Evolutionary conservation across 2,113 vertebrate genomes (phyloP), one percentile per base, ranked within the genome.

Genomic region (Hippocampus abdominalis): DNA sequence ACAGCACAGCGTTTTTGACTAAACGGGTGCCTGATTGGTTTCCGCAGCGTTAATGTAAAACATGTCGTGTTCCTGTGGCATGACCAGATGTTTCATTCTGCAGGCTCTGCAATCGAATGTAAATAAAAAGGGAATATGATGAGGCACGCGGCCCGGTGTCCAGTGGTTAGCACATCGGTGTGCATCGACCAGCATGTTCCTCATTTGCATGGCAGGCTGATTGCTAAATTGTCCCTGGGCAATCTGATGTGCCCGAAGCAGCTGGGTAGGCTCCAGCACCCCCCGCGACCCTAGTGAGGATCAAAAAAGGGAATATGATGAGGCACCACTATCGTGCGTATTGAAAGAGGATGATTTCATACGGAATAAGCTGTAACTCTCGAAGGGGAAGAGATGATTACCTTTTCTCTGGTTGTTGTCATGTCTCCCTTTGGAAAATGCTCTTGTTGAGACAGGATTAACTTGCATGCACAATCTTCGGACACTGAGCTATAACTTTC

Each of bases 401-500:
- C n/a, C 44, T 64, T 56, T 63, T 72, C n/a, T 18, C 32, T 6
- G 16, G 29, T 59, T 65, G 69, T 53, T 83, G 73, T 77, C 64
- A 59, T 65, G 64, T 63, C 63, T 75, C 60, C 12, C 25, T 39
- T 51, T 61, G 63, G 65, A 56, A 70, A 64, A 70, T 66, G 64
- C 60, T 54, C n/a, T 49, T 66, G 65, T 63, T 56, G 36, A 56
- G 70, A 73, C 72, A 72, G 75, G 72, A 85, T 84, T 86, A 79
- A 36, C 25, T 80, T 69, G 68, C 73, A 76, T 76, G 76, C 76
- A 68, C 69, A 81, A 64, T 70, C 66, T 78, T 83, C 77, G 81
- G 68, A 77, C 70, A 42, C 79, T 80, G 81, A 86, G 79, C 84
- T 32, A 49, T 72, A 82, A 84, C 72, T 60, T 75, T 73, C 75